Conservation (phyloP, 1,140 invertebrate species). For the Hycleus phaleratus region DNA sequence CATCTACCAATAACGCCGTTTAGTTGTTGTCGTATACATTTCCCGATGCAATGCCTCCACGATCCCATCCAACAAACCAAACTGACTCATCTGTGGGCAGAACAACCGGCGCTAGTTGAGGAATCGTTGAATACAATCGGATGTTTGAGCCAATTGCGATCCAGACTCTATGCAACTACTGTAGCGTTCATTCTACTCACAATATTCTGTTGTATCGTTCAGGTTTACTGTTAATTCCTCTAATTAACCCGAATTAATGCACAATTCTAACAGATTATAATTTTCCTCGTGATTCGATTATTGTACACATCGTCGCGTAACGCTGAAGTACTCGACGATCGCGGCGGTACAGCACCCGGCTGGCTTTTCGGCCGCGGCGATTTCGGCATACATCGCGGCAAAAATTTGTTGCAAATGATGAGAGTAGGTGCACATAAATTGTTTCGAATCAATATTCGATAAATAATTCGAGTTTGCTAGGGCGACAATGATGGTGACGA, state of each 20-base stretch:
- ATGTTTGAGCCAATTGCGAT: conserved; percentile 30
- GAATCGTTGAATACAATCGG: conserved; percentile 34
- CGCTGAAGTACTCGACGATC: conserved; percentile 31
- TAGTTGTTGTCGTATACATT: conserved; percentile 38
- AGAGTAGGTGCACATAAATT: conserved; percentile 1
- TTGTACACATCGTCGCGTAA: conserved; percentile 38
- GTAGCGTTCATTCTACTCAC: conserved; percentile 16
- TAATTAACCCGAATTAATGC: too few relatives aligned
- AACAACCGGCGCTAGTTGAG: conserved; percentile 26
- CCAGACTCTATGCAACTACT: conserved; percentile 27
- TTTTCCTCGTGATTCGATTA: conserved; percentile 28
- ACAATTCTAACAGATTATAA: conserved; percentile 18
- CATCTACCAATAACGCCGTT: conserved; percentile 31
- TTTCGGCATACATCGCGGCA: conserved; percentile 27
- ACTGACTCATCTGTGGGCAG: conserved; percentile 32
- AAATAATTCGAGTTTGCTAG: not conserved
- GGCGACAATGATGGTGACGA: not conserved
- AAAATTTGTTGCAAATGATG: conserved; percentile 29
- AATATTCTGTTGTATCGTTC: conserved; percentile 15
- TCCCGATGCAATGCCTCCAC: conserved; percentile 38
- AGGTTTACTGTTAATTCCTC: too few relatives aligned
- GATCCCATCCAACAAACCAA: conserved; percentile 37
- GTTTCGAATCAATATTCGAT: too few relatives aligned
- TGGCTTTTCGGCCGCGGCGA: conserved; percentile 35
- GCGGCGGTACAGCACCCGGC: conserved; percentile 32